Evolutionary conservation across 2,113 vertebrate species (phyloP).

Genomic region (Tragelaphus buxtoni): DNA sequence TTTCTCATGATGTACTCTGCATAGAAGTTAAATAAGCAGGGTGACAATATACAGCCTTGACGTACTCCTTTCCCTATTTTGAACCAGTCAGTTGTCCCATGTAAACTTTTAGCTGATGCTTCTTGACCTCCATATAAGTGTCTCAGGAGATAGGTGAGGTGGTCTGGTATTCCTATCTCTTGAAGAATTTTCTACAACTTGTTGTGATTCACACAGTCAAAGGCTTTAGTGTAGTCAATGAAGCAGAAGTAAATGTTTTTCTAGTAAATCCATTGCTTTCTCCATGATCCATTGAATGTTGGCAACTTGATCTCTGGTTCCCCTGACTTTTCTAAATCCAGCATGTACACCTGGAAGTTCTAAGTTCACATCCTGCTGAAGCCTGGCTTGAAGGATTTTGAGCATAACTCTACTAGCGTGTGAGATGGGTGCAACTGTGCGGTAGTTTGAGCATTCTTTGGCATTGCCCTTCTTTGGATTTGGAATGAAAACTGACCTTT

Average conservation of each 20-base stretch:
- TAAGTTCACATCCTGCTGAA: neutral
- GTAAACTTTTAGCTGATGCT: neutral
- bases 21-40: neutral
- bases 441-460: accelerated
- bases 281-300: neutral
- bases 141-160: neutral
- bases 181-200: neutral
- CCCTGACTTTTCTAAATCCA: neutral
- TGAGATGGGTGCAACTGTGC: neutral
- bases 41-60: neutral
- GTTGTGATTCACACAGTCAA: neutral
- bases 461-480: neutral
- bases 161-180: neutral
- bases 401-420: neutral
- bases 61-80: neutral
- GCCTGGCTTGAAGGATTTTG: neutral
- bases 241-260: neutral
- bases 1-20: neutral
- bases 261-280: neutral
- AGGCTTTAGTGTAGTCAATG: neutral
- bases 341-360: neutral
- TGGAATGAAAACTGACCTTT: neutral
- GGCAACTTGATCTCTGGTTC: neutral
- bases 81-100: neutral
- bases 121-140: neutral